Base-by-base conservation (phyloP, 2,888 invertebrate species). In the Amblyteles armatorius region DNA sequence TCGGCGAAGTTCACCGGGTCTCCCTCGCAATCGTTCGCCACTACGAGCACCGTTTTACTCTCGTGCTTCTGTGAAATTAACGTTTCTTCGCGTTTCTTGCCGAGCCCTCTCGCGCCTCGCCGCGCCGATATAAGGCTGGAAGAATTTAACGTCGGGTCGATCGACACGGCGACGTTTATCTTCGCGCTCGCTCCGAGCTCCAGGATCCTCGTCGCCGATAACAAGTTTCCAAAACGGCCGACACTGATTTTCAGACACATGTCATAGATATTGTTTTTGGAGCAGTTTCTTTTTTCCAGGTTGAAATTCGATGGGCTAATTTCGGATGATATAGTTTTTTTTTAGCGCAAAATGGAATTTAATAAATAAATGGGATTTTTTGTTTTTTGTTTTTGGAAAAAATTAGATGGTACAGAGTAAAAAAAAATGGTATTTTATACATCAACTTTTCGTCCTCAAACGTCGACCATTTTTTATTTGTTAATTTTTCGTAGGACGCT, bases 1-100 rank as follows among this genome's bases (percentile, higher is more conserved):
- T 80, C 83, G 48, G 83, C 80, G 83, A 83, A 85, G 85, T 85
- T 85, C 85, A 85, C 77, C 80, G 55, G 77, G 83, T 85, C 83
- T 83, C 48, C 82, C 52, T 50, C 52, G 63, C 52, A 50, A 36
- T 48, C 13, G 63, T 7, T 82, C 79, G 52, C 63, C 50, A 72
- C 85, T 77, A 79, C 71, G 71, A 85, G 82, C 67, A 72, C 79
- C 72, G 76, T 83, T 85, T 85, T 79, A 69, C 78, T 69, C 77
- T 76, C 73, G 48, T n/a, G 52, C 55, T 85, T 85, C 83, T 83
- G 69, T 77, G 85, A 83, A 85, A 80, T 85, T 83, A 85, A 85
- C 85, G 85, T 83, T 85, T 80, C 69, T 80, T 83, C 68, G 77
- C 85, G 69, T 73, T 80, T 83, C 76, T 85, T 80, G 68, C 80